Evolutionary conservation across 2,797 vertebrate species (phyloP), one percentile per base, ranked within the genome.

Genomic region (Cuculus canorus): DNA sequence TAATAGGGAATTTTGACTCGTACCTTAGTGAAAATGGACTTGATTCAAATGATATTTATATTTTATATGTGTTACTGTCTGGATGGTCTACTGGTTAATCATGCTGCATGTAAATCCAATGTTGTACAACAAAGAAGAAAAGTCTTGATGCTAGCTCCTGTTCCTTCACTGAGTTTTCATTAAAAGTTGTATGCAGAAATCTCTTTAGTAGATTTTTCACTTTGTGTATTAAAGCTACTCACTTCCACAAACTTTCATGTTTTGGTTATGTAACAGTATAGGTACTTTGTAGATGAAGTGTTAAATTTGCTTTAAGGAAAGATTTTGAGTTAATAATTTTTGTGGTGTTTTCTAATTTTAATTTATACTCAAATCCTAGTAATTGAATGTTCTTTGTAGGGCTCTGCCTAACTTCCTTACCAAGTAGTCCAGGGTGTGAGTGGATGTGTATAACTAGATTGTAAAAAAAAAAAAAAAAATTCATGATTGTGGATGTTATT

Each of bases 181-280:
- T 98, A 97, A 98, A 98, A 86, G 32, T 76, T 95, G 23, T 95
- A 35, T 81, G 12, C 52, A 96, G 89, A 97, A 96, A 96, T 95
- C 47, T 93, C 75, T 94, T 95, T 52, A 95, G 73, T 97, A 95
- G 70, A 93, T 96, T 95, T 96, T 93, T 97, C 95, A 79, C 83
- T 91, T 50, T 84, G 17, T 89, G 27, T 96, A 18, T 82, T 75
- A 69, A 56, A 96, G 21, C 64, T 81, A 59, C 27, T 73, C 27
- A 68, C 35, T 92, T 75, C 30, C 79, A 86, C 57, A 92, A 90
- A 19, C 18, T 93, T 90, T 81, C 75, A 77, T 64, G 53, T 68
- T 78, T 72, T 79, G 92, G 65, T 59, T 92, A 35, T 53, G 33
- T 83, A 91, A 57, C 35, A 72, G 82, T 52, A 82, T 54, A 63